A percentile compares a stretch with the other conserved stretches of the same genome.
Evolutionary conservation across 2,797 vertebrate genomes (phyloP).

Genomic region (Arrhamphus sclerolepis): DNA sequence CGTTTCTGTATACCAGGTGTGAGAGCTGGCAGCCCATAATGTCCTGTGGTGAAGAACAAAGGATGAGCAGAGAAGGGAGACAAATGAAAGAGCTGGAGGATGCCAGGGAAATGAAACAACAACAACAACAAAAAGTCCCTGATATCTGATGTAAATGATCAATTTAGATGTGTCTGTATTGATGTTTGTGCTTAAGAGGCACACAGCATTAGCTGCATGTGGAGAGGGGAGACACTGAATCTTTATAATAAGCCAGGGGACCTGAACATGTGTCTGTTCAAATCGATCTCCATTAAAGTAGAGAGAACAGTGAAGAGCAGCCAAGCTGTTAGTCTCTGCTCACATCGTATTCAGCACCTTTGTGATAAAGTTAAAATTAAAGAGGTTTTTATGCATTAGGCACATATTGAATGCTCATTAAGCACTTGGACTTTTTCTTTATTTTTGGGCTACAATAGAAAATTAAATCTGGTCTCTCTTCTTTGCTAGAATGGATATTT

Average conservation of each 20-base stretch:
- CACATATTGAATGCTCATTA: background rate
- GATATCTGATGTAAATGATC: constrained; percentile 36
- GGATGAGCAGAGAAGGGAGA: constrained; percentile 18
- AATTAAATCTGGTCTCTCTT: background rate
- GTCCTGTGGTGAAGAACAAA: constrained; percentile 65
- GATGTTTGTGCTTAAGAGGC: constrained; percentile 22
- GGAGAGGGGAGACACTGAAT: constrained; percentile 26
- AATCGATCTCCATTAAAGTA: constrained; percentile 47
- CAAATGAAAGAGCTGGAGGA: constrained; percentile 12
- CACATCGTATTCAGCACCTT: constrained; percentile 9
- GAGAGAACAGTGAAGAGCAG: constrained; percentile 15
- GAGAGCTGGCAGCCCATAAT: constrained; percentile 48
- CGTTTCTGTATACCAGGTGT: constrained; percentile 71
- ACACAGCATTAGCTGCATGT: constrained; percentile 6
- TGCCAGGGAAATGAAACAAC: constrained; percentile 9
- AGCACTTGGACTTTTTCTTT: background rate
- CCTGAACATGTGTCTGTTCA: constrained; percentile 14
- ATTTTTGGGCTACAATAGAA: background rate
- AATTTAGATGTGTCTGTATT: constrained; percentile 27
- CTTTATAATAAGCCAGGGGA: constrained; percentile 43
- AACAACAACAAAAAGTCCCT: constrained; percentile 1
- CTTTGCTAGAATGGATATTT: no score
- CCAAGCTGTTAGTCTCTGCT: constrained; percentile 22
- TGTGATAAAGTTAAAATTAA: constrained; percentile 13
- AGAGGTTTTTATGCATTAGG: constrained; percentile 7